These are phyloP conservation scores for Thryonomys swinderianus DNA, from an alignment of 2,113 vertebrate species.

Conservation along the genomic window DNA sequence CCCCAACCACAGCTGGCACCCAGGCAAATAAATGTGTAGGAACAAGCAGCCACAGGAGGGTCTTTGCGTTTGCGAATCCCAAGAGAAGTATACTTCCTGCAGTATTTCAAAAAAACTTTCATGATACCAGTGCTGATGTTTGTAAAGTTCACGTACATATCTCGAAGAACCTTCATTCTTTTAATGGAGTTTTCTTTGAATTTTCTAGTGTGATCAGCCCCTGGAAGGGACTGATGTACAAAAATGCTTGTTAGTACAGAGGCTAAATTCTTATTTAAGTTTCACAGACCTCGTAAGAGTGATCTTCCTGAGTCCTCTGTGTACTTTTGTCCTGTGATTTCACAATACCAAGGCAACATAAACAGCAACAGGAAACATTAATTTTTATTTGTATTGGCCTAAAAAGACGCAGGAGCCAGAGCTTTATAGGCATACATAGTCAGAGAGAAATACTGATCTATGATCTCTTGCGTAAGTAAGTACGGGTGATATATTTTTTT, in stretches of 20 bases:
- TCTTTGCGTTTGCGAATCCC: not conserved
- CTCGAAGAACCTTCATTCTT: not conserved
- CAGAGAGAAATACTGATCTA: slow-evolving; percentile 16
- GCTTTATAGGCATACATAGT: not conserved
- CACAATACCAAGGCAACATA: slow-evolving; percentile 15
- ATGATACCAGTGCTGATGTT: not conserved
- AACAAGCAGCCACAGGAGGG: not conserved
- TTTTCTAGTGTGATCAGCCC: not conserved
- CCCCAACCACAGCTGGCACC: slow-evolving; percentile 20
- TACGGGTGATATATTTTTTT: slow-evolving; percentile 42
- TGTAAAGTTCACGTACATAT: not conserved
- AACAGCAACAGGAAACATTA: slow-evolving; percentile 33
- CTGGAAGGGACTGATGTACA: not conserved
- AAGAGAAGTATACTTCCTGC: not conserved
- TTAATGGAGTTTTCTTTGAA: slow-evolving; percentile 32
- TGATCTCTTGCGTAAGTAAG: slow-evolving; percentile 47
- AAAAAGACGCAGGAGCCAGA: slow-evolving; percentile 37
- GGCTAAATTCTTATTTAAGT: not conserved
- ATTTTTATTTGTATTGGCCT: slow-evolving; percentile 34
- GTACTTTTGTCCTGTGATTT: slow-evolving; percentile 52
- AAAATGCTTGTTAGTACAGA: not conserved
- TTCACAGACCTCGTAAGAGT: not conserved
- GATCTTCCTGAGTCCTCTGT: not conserved
- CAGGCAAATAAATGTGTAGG: not conserved
- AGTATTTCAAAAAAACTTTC: not conserved